Base-by-base conservation (phyloP, 1,140 invertebrate species). In the Microplitis demolitor region DNA sequence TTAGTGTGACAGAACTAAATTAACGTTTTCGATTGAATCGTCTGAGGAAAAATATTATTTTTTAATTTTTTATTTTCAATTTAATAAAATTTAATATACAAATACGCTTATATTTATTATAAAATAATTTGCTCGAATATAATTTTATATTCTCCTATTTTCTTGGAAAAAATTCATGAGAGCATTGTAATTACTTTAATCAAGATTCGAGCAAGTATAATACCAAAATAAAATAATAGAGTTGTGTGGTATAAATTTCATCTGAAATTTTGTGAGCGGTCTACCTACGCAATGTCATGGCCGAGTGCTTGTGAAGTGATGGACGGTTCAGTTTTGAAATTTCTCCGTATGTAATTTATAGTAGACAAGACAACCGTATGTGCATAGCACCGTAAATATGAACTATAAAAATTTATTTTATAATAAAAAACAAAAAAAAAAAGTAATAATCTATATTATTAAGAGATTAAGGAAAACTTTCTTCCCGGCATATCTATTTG, bases 1-100 rank as follows among this genome's bases (percentile, higher is more conserved):
- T 5, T 5, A 66, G 14, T 66, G 63, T 66, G 63, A 66, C 63
- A 66, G 63, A 66, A 53, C 63, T 24, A 66, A 66, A 66, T 66
- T 66, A 51, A 66, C 50, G 39, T 24, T 66, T 24, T 51, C 11
- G 63, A 66, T 66, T 66, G 63, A 50, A 51, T 51, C 63, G 39
- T 35, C 62, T 60, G 14, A n/a, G 39, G 14, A 50, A 31, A 35
- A 51, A 66, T 51, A 63, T 63, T 45, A 63, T 34, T 39, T 37
- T 39, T 14, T 11, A 8, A n/a, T 45, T n/a, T 35, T n/a, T 63
- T 37, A 35, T 34, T 31, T 31, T 13, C 33, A 31, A 8, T 24
- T n/a, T 14, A 54, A 11, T 14, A 24, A 24, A 24, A 24, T 24
- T 24, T 24, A 24, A 24, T 24, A 1, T 24, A 24, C 24, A 24